Base-by-base conservation (phyloP, 2,888 invertebrate genomes). In the Tinea trinotella region DNA sequence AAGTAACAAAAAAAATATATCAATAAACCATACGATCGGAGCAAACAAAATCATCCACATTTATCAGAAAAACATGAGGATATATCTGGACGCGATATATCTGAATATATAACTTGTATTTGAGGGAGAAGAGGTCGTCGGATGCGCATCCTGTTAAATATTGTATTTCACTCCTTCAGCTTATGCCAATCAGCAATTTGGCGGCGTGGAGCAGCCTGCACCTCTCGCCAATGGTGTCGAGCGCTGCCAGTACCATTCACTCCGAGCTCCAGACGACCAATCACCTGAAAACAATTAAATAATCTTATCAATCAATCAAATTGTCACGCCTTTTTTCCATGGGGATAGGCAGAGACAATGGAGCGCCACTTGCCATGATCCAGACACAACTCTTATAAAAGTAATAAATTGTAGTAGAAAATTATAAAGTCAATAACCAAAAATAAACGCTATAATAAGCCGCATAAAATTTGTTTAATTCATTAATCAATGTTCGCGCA, bases 131-230 rank as follows among this genome's bases (percentile, higher is more conserved):
- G 7, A 30, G 30, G 30, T n/a, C n/a, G n/a, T n/a, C 9, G 9
- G 5, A 24, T 24, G 5, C 40, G 40, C 15, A 13, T 13, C 40
- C 13, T 12, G 5, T 4, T 40, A 15, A 15, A 2, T 24, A 5
- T 3, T 5, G 50, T 63, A n/a, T n/a, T n/a, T 88, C 91, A 96
- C 90, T 96, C 96, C 81, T 94, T 92, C 66, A 99, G 90, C 87
- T 98, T 97, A 89, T 99, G 99, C 99, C 99, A 99, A 86, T 99
- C 98, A 60, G 99, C 99, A 73, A 99, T 98, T 89, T 99, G 99
- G 61, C 98, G 92, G 64, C 98, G 91, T 53, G 98, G 98, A 62
- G 97, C 97, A 72, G 94, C 96, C 88, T 97, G 95, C 62, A 98
- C 97, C 88, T 98, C 98, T 70, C 94, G 95, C 98, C 98, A 99